A percentile compares a stretch with the other conserved stretches of the same genome.
Conservation (phyloP, 2,113 vertebrate species). For the Copsychus sechellarum region DNA sequence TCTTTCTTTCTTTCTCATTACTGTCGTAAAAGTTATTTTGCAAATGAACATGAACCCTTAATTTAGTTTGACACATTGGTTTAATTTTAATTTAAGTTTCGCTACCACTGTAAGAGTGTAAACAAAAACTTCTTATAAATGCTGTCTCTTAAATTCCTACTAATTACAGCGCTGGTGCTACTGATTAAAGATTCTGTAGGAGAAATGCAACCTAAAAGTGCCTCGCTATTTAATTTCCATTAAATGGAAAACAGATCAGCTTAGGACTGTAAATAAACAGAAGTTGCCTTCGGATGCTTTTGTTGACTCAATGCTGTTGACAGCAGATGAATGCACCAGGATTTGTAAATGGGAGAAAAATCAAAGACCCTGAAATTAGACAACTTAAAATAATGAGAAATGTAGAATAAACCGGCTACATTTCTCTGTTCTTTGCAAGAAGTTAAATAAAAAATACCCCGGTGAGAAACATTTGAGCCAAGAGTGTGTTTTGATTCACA, state of each 20-base stretch:
- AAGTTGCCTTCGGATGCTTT: conserved; percentile 60
- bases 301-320: conserved; percentile 65
- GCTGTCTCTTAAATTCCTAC: conserved; percentile 43
- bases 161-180: conserved; percentile 41
- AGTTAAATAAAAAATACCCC: background rate
- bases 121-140: conserved; percentile 57
- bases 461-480: background rate
- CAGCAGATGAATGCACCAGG: conserved; percentile 43
- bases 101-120: background rate
- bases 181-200: conserved; percentile 32
- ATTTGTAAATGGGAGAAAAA: conserved; percentile 31
- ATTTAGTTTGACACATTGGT: background rate
- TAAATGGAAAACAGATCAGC: conserved; percentile 57
- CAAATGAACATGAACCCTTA: background rate
- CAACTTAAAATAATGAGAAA: background rate
- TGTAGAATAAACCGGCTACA: background rate
- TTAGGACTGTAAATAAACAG: conserved; percentile 61
- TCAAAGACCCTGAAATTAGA: conserved; percentile 13
- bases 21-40: conserved; percentile 2
- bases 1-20: background rate
- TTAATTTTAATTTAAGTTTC: conserved; percentile 52
- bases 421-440: background rate
- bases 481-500: background rate
- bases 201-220: conserved; percentile 53
- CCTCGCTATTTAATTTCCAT: conserved; percentile 63